A percentile compares a stretch with the other conserved stretches of the same genome.
Evolutionary conservation across 2,797 vertebrate species (phyloP).

Genomic region (Tangara arthus): DNA sequence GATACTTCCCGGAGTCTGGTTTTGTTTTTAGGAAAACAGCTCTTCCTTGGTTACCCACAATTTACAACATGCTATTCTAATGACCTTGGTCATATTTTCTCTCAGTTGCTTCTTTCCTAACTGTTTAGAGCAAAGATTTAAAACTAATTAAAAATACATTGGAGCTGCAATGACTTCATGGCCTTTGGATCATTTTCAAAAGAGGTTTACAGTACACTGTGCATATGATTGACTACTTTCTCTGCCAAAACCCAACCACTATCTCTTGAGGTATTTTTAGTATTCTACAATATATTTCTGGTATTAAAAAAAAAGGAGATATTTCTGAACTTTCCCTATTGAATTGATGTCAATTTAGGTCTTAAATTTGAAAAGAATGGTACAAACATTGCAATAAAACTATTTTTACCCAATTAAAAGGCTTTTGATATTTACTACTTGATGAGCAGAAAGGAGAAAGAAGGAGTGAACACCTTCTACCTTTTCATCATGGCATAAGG

Average conservation of each 20-base stretch:
- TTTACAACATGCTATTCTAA: not conserved
- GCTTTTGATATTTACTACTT: not conserved
- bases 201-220: not conserved
- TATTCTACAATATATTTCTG: not conserved
- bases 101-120: not conserved
- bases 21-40: not conserved
- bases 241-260: not conserved
- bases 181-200: not conserved
- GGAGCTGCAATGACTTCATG: not conserved
- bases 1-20: not conserved
- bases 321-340: not conserved
- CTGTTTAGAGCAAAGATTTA: not conserved
- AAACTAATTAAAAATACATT: not conserved
- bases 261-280: not conserved
- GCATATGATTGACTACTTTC: not conserved
- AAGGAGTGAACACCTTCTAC: not conserved
- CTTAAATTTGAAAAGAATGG: not conserved
- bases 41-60: not conserved
- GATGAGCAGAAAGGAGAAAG: not conserved
- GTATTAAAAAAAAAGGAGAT: not conserved
- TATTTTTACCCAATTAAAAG: conserved; percentile 27
- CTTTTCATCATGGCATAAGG: not conserved
- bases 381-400: not conserved
- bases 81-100: not conserved
- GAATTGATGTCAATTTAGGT: not conserved